Evolutionary conservation across 2,113 vertebrate genomes (phyloP), one percentile per base, ranked within the genome.

Genomic region (Anolis sagrei): DNA sequence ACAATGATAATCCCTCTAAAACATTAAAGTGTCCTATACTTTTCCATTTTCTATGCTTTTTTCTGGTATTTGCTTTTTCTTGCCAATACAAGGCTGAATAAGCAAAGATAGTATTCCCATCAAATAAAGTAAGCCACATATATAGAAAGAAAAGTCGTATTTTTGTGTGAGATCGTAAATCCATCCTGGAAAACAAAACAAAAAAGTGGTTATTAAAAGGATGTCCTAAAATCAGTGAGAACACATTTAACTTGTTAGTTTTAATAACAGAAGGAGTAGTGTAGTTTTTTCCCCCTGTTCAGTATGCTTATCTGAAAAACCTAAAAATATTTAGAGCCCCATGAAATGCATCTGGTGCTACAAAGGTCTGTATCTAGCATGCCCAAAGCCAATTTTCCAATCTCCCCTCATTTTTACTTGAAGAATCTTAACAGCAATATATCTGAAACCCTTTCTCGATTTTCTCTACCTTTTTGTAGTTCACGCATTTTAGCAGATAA

Each of bases 101-200:
- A 97, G 81, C 87, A 97, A 92, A 92, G 95, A 96, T 85, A 97
- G 62, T 79, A 97, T 96, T 88, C 97, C 97, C 89, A 97, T 87
- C 95, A 95, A 94, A 85, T 97, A 97, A 27, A 97, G 96, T 79
- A 95, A 92, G 74, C 97, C 97, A 88, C 95, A 97, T 88, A 97
- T 93, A 62, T 97, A 97, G 94, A 97, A 97, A 88, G 96, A 97
- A 93, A 96, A 97, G 51, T 97, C 96, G 0, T 97, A 97, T 86
- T 97, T 97, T 79, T 96, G 91, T 76, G 96, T 97, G 92, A 97
- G 95, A 93, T 97, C 97, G 64, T 96, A 97, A 92, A 97, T 96
- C 96, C 97, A 97, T 81, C 97, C 97, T 97, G 90, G n/a, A 95
- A 95, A 95, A 93, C 62, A 95, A 94, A 75, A 89, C 92, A 68